Base-by-base conservation (phyloP, 2,113 vertebrate genomes). In the Megaleporinus macrocephalus region DNA sequence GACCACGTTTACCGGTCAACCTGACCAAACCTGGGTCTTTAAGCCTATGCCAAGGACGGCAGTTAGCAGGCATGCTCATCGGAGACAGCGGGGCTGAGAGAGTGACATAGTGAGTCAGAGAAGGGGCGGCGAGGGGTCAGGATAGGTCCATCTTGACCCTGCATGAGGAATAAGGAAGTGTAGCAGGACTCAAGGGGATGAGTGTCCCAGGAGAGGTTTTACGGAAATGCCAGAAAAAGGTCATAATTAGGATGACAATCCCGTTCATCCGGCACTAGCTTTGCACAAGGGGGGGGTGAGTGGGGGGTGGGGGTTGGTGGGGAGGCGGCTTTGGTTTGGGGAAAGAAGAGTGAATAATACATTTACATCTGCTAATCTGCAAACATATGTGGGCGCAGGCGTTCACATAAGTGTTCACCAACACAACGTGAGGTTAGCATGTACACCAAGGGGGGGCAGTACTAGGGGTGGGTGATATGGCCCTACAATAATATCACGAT, bases 201-300 rank as follows among this genome's bases (percentile, higher is more conserved):
- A 61, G 11, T n/a, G 80, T 78, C 76, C 84, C 66, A 12, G 33
- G 26, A 66, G 20, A 84, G 49, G 47, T 70, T 36, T n/a, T 30
- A 59, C 1, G 27, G 73, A 89, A 85, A 84, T 83, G 78, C 76
- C 26, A 27, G 13, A 62, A 55, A 26, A 66, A 78, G 71, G 74
- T 85, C 69, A 16, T 49, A 16, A 88, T 83, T 79, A 73, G 73
- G 79, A 81, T 47, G 44, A 74, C 73, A 80, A 73, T 69, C 71
- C 47, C 16, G 81, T 55, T 65, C 76, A 83, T 77, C 83, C 72
- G 69, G 55, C 66, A 83, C 29, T 15, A 44, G 24, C 14, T 12
- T 44, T 70, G 36, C 22, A 24, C 22, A 14, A 4, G 22, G 33
- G 16, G 63, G 16, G 27, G 16, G 30, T 36, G 6, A 7, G 33